phyloP scores from a whole-genome alignment of 2,888 invertebrate species.

The Cheiracanthium punctorium region DNA sequence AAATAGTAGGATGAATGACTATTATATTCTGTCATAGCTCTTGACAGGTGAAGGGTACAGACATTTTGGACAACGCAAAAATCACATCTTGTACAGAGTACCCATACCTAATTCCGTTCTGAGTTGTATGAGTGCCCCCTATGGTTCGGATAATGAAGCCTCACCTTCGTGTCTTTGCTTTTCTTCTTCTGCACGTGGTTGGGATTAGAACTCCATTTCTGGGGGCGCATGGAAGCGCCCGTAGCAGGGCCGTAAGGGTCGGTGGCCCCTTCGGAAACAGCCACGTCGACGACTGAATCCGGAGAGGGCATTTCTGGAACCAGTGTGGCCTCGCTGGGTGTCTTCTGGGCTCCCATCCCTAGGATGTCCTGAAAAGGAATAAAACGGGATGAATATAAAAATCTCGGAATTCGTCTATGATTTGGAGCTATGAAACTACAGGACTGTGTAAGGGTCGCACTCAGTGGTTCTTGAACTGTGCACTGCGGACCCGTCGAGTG shows the following conservation, averaged over 20 bases:
- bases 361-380: conserved; percentile 30
- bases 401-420: no score
- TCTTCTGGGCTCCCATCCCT: conserved; percentile 26
- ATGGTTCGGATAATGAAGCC: no score
- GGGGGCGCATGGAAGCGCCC: not conserved
- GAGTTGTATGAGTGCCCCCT: no score
- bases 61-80: no score
- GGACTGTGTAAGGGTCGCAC: not conserved
- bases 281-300: conserved; percentile 24
- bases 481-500: not conserved
- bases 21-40: no score
- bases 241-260: conserved; percentile 44
- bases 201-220: conserved; percentile 56
- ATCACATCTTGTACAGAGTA: no score
- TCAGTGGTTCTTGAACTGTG: not conserved
- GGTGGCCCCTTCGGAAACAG: conserved; percentile 54
- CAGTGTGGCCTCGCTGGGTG: conserved; percentile 39
- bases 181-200: conserved; percentile 37
- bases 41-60: no score
- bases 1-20: no score
- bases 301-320: conserved; percentile 58
- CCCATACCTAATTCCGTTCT: no score
- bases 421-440: no score
- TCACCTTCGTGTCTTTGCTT: conserved; percentile 13
- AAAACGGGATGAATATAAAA: not conserved